Evolutionary conservation across 1,140 invertebrate genomes (phyloP).

Genomic region (Elysia chlorotica): DNA sequence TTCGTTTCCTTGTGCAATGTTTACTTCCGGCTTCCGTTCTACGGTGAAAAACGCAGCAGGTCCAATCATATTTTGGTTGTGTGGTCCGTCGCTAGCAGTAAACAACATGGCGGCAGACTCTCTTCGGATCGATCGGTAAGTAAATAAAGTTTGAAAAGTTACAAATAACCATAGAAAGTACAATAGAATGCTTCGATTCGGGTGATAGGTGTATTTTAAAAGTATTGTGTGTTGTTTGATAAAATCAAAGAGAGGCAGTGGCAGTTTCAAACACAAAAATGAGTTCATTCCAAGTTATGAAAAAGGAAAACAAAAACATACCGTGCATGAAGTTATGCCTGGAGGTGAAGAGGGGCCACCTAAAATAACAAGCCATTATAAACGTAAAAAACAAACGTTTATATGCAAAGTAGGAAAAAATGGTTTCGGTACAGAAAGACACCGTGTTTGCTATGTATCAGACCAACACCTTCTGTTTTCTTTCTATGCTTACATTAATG

Average conservation of each 20-base stretch:
- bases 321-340: background rate
- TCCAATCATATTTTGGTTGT: background rate
- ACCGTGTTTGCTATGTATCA: too few species aligned
- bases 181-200: background rate
- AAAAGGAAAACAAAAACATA: background rate
- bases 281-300: background rate
- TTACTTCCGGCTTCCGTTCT: constrained; percentile 29
- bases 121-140: constrained; percentile 44
- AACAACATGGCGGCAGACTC: constrained; percentile 54
- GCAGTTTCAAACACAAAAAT: background rate
- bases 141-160: background rate
- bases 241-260: background rate
- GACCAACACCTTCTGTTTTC: too few species aligned
- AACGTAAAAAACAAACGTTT: too few species aligned
- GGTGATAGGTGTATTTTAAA: background rate
- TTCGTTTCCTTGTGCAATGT: constrained; percentile 34
- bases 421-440: too few species aligned
- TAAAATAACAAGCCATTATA: background rate
- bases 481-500: too few species aligned
- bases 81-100: constrained; percentile 48
- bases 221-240: background rate
- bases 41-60: constrained; percentile 6
- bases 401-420: too few species aligned
- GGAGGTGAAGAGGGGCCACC: background rate
- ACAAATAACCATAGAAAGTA: background rate